phyloP scores from a whole-genome alignment of 2,113 vertebrate genomes.

The Aphelocoma coerulescens region DNA sequence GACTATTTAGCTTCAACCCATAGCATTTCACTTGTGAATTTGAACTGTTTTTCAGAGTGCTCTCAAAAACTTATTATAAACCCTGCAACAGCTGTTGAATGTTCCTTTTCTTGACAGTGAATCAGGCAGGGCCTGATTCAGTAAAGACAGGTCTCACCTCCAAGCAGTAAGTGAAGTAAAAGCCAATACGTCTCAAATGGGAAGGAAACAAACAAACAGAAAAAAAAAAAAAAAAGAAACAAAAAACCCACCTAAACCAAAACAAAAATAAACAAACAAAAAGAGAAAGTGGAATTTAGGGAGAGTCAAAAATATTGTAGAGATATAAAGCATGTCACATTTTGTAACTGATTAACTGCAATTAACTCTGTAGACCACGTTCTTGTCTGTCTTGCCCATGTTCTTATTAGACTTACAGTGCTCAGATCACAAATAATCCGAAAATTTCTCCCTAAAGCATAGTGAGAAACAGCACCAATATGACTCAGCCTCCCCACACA shows the following conservation, averaged over 20 bases:
- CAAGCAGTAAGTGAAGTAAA: neutral
- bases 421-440: neutral
- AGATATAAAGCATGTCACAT: neutral
- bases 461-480: neutral
- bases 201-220: neutral
- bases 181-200: neutral
- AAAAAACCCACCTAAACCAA: neutral
- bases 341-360: neutral
- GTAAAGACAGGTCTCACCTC: neutral
- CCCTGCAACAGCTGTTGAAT: neutral
- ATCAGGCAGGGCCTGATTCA: neutral
- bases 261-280: neutral
- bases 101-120: neutral
- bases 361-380: neutral
- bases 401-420: neutral
- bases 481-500: neutral
- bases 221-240: neutral
- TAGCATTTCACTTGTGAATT: neutral
- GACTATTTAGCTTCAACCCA: neutral
- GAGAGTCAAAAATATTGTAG: neutral
- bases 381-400: neutral
- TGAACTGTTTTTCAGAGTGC: neutral
- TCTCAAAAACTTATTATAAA: neutral
- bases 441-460: neutral
- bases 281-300: neutral